Evolutionary conservation across 2,113 vertebrate genomes (phyloP), one percentile per base, ranked within the genome.

Genomic region (Myanophis thanlyinensis): DNA sequence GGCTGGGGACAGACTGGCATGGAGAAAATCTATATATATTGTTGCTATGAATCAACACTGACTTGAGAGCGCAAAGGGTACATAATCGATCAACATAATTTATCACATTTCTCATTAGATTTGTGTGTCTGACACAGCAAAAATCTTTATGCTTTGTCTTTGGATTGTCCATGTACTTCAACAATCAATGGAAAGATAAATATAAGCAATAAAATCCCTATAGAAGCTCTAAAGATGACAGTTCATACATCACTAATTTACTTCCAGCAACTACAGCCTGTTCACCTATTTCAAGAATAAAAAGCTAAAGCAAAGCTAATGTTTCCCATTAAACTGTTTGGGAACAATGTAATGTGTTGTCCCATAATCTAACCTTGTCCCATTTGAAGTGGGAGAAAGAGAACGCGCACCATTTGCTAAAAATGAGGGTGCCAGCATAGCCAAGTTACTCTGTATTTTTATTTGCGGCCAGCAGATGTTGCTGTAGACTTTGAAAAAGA

Each of bases 401-500:
- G n/a, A 5, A 51, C 13, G 23, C 1, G 10, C 62, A 87, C 9
- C 15, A 35, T 49, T 48, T 53, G 35, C 56, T 92, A 9, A 27
- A 49, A 54, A 11, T 20, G 22, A 47, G 27, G 35, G 2, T 44
- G 18, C n/a, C 18, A 20, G 35, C 18, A 44, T 9, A 40, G 35
- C 73, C 35, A 40, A 80, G 6, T 80, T 80, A 20, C 2, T 0
- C 92, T 87, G 95, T 90, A 56, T 0, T 95, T 62, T 94, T 93
- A 88, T 25, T 20, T 67, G 0, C 0, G 1, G 92, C 96, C 96
- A 20, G 94, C 1, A 87, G 97, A 91, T 40, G 96, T 51, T 90
- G 95, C 96, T 96, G 93, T 92, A 95, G 93, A 51, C 91, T 88
- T 73, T 47, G 0, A 52, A 0, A 10, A 56, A 11, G n/a, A 80